Conservation (phyloP, 1,140 invertebrate genomes). For the Riptortus pedestris region DNA sequence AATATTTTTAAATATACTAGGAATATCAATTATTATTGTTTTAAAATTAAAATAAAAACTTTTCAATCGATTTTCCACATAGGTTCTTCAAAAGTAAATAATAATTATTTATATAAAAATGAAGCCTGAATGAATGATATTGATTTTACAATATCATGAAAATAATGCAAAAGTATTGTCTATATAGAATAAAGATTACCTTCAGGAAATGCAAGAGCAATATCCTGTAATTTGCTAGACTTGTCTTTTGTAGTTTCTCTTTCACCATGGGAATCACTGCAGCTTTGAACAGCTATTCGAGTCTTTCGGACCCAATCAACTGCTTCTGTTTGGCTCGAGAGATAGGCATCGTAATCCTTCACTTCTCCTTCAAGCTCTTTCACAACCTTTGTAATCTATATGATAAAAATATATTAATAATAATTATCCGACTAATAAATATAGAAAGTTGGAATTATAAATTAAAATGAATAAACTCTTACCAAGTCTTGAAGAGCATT, state of each 20-base stretch:
- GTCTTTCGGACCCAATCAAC: constrained; percentile 79
- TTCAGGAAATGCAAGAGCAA: constrained; percentile 48
- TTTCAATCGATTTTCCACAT: too few species aligned
- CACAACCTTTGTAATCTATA: constrained; percentile 27
- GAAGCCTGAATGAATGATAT: too few species aligned
- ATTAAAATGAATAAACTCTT: constrained; percentile 10
- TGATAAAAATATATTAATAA: not conserved
- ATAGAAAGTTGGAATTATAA: too few species aligned
- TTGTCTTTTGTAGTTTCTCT: constrained; percentile 62
- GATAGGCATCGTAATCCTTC: constrained; percentile 75
- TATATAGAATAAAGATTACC: too few species aligned
- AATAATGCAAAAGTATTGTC: too few species aligned
- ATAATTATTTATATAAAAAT: too few species aligned
- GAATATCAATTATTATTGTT: too few species aligned
- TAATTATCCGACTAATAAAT: not conserved
- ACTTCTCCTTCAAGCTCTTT: constrained; percentile 57
- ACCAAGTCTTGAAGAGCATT: constrained; percentile 47
- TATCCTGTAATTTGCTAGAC: constrained; percentile 56
- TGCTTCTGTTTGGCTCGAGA: constrained; percentile 66
- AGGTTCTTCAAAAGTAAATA: too few species aligned
- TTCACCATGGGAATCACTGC: constrained; percentile 72
- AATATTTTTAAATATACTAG: too few species aligned
- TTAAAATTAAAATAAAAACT: too few species aligned
- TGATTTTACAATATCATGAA: too few species aligned
- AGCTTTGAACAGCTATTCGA: constrained; percentile 72